A percentile compares a stretch with the other conserved stretches of the same genome.
phyloP scores from a whole-genome alignment of 2,888 invertebrate species.

The Drosophila monieri region DNA sequence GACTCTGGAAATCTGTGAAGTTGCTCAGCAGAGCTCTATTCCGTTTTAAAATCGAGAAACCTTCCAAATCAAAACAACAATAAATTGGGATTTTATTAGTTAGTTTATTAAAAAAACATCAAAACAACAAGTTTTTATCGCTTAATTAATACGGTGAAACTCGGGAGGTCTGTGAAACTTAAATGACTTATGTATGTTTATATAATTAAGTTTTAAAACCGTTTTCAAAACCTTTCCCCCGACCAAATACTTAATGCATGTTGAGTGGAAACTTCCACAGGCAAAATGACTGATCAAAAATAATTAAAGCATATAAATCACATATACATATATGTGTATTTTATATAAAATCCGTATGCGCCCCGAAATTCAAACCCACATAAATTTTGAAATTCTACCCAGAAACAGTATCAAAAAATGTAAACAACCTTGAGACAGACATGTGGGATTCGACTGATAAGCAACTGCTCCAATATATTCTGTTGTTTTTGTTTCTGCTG shows the following conservation, averaged over 20 bases:
- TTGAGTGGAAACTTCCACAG: too few relatives aligned
- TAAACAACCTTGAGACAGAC: conserved; percentile 19
- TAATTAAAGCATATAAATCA: too few relatives aligned
- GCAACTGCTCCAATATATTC: conserved; percentile 4
- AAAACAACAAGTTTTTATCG: too few relatives aligned
- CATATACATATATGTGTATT: too few relatives aligned
- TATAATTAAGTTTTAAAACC: too few relatives aligned
- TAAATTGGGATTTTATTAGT: conserved; percentile 23
- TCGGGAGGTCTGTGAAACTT: too few relatives aligned
- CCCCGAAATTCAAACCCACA: background rate
- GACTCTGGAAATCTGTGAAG: conserved; percentile 30
- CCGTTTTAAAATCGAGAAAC: background rate
- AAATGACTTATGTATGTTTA: too few relatives aligned
- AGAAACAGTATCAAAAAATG: conserved; percentile 3
- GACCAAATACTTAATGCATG: too few relatives aligned
- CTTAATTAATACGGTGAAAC: background rate
- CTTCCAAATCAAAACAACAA: conserved; percentile 52
- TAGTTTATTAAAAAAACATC: too few relatives aligned
- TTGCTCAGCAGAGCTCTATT: conserved; percentile 14
- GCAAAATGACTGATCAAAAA: too few relatives aligned
- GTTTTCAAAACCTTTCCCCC: too few relatives aligned
- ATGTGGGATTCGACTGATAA: conserved; percentile 17
- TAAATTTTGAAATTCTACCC: background rate
- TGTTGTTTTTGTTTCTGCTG: background rate
- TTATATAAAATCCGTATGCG: too few relatives aligned